These are phyloP conservation scores for Chelmon rostratus DNA, from an alignment of 2,797 vertebrate species.

Conservation along the genomic window DNA sequence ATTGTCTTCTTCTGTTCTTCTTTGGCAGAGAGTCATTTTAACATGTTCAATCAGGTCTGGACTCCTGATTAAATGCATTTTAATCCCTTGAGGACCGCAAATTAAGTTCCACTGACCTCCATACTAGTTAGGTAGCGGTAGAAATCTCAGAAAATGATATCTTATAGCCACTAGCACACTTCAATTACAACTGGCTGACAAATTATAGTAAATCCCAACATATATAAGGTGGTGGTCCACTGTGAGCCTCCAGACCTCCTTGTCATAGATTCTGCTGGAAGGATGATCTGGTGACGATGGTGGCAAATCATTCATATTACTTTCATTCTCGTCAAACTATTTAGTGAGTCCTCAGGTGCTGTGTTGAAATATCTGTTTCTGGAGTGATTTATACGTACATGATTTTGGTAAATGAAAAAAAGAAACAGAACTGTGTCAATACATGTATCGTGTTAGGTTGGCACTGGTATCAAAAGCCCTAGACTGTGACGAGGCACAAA, in stretches of 20 bases:
- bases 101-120: not conserved
- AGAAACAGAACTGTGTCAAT: not conserved
- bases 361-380: not conserved
- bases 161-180: not conserved
- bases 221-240: not conserved
- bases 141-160: not conserved
- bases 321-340: not conserved
- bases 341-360: not conserved
- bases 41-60: not conserved
- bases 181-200: not conserved
- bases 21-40: not conserved
- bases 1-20: too few relatives aligned
- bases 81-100: not conserved
- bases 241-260: not conserved
- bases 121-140: not conserved
- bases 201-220: not conserved
- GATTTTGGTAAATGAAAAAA: not conserved
- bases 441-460: not conserved
- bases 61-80: not conserved
- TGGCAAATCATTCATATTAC: not conserved
- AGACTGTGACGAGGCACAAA: too few relatives aligned
- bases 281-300: not conserved
- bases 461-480: not conserved
- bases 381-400: not conserved
- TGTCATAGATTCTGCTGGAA: too few relatives aligned